Conservation (phyloP, 1,140 invertebrate genomes). For the Ladona fulva region DNA sequence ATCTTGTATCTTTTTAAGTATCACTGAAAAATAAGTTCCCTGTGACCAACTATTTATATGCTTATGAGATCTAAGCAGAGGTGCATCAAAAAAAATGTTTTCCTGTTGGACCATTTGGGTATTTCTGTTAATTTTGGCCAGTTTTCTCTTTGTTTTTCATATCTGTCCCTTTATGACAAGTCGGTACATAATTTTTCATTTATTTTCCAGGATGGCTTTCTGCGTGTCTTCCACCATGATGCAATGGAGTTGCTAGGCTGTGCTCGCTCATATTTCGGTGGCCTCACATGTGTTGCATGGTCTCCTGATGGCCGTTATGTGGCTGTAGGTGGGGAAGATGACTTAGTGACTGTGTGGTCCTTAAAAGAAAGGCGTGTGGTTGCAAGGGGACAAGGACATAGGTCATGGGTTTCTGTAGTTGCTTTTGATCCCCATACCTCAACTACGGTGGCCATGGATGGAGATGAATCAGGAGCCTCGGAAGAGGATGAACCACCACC, state of each 20-base stretch:
- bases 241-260: slow-evolving; percentile 90
- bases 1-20: no score
- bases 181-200: no score
- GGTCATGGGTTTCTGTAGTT: slow-evolving; percentile 95
- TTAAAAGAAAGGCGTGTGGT: slow-evolving; percentile 87
- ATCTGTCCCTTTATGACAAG: no score
- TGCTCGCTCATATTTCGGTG: slow-evolving; percentile 94
- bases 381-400: slow-evolving; percentile 85
- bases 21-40: no score
- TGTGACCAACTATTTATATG: no score
- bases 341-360: slow-evolving; percentile 96
- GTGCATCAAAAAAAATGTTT: no score
- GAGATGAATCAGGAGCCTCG: slow-evolving; percentile 39
- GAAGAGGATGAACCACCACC: slow-evolving; percentile 43
- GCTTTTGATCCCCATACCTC: slow-evolving; percentile 91
- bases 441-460: slow-evolving; percentile 41
- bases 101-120: no score
- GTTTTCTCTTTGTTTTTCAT: no score
- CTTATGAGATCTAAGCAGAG: no score
- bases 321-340: slow-evolving; percentile 96
- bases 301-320: slow-evolving; percentile 93
- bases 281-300: slow-evolving; percentile 93
- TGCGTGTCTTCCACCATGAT: slow-evolving; percentile 94
- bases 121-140: no score
- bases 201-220: slow-evolving; percentile 73